phyloP scores from a whole-genome alignment of 2,888 invertebrate species.

The Pristionchus mayeri region DNA sequence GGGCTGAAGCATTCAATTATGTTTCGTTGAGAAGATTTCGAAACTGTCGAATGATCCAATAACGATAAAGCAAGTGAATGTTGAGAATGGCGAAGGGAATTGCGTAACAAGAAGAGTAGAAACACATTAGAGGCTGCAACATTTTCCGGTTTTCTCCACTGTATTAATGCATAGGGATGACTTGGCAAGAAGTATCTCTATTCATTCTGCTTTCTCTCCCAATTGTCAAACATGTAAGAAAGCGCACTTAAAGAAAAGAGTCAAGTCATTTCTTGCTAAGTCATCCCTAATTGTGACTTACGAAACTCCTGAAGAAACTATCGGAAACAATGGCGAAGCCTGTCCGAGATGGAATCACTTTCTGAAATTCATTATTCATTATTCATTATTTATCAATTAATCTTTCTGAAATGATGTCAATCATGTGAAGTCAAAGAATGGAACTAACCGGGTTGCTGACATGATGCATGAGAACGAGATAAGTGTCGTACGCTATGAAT shows the following conservation, averaged over 20 bases:
- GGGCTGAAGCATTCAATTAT: not conserved
- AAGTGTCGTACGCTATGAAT: not conserved
- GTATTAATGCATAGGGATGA: no score
- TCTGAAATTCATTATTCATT: not conserved
- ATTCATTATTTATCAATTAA: no score
- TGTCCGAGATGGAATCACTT: not conserved
- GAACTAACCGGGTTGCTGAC: not conserved
- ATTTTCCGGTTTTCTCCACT: no score
- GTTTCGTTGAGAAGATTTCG: not conserved
- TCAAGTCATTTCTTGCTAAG: not conserved
- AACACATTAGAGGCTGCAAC: no score
- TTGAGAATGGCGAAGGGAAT: not conserved
- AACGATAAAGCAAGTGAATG: slow-evolving; percentile 1
- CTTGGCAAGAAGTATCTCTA: no score
- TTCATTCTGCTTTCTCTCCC: no score
- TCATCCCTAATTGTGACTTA: not conserved
- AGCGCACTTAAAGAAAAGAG: no score
- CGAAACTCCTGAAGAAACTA: not conserved
- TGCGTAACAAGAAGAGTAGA: not conserved
- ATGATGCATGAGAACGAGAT: not conserved
- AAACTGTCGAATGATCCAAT: not conserved
- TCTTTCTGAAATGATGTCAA: no score
- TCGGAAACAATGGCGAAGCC: not conserved
- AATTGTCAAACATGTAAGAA: no score
- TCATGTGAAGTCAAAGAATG: not conserved